These are phyloP conservation scores for Ectemnius continuus DNA, from an alignment of 2,888 invertebrate species.

Conservation along the genomic window DNA sequence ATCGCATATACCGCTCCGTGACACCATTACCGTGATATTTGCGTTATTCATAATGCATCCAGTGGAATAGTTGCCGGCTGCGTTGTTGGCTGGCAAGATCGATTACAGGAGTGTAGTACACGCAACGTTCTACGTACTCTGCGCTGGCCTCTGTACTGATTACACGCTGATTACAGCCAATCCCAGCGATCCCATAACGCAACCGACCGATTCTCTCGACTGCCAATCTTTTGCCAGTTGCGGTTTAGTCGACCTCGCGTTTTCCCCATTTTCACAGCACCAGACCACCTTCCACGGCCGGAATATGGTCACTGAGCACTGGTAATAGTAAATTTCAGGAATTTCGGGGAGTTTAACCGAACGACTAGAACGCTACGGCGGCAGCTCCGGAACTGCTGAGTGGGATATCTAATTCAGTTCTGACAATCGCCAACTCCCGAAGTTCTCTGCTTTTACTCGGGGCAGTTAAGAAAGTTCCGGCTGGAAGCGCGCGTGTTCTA, in stretches of 20 bases:
- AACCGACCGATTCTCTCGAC: constrained; percentile 21
- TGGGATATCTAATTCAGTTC: constrained; percentile 25
- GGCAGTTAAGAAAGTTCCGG: background rate
- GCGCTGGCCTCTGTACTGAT: constrained; percentile 27
- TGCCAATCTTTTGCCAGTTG: constrained; percentile 11
- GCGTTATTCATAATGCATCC: constrained; percentile 40
- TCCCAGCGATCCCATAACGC: constrained; percentile 31
- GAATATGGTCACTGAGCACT: background rate
- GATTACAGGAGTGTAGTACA: constrained; percentile 18
- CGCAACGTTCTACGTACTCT: constrained; percentile 27
- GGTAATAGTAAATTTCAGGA: constrained; percentile 7
- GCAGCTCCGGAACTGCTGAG: background rate
- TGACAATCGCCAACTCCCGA: constrained; percentile 3
- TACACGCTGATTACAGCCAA: constrained; percentile 50
- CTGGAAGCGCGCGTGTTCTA: background rate
- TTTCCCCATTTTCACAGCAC: background rate
- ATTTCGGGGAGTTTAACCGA: background rate
- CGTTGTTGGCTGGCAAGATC: constrained; percentile 27
- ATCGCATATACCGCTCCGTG: constrained; percentile 35
- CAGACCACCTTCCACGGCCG: too few relatives aligned
- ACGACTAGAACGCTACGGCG: background rate
- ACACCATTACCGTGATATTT: constrained; percentile 46
- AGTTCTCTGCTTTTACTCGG: constrained; percentile 21
- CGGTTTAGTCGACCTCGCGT: background rate
- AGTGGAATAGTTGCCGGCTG: background rate